These are phyloP conservation scores for Ochropacha duplaris DNA, from an alignment of 2,888 invertebrate genomes.

Conservation along the genomic window DNA sequence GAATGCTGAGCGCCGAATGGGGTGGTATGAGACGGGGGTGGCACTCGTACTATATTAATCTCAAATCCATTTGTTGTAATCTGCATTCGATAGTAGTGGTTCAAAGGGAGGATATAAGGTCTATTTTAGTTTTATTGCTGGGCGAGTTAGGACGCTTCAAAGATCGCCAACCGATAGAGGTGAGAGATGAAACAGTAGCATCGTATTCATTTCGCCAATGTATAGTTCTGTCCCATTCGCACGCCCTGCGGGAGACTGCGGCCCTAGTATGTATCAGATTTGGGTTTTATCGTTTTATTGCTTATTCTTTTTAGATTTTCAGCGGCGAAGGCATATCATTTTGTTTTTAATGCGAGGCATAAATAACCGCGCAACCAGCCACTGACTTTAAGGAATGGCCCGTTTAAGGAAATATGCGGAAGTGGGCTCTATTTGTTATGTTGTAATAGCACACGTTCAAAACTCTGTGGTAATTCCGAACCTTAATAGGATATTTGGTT, in stretches of 20 bases:
- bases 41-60: constrained; percentile 82
- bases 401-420: constrained; percentile 72
- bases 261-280: constrained; percentile 82
- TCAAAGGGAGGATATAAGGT: constrained; percentile 59
- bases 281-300: constrained; percentile 84
- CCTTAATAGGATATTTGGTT: constrained; percentile 38
- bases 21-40: constrained; percentile 80
- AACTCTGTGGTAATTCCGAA: constrained; percentile 21
- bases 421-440: constrained; percentile 63
- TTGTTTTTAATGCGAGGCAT: constrained; percentile 80
- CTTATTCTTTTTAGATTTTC: constrained; percentile 84
- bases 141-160: constrained; percentile 77
- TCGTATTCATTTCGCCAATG: constrained; percentile 78
- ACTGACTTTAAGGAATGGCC: constrained; percentile 70
- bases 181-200: constrained; percentile 83
- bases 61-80: constrained; percentile 82
- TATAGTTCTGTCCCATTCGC: constrained; percentile 71
- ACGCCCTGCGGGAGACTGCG: constrained; percentile 74
- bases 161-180: constrained; percentile 80
- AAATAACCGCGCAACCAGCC: constrained; percentile 75
- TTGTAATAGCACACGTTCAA: constrained; percentile 22
- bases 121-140: constrained; percentile 60
- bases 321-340: constrained; percentile 82
- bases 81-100: constrained; percentile 66
- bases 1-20: constrained; percentile 81